A percentile compares a stretch with the other conserved stretches of the same genome.
phyloP scores from a whole-genome alignment of 2,888 invertebrate genomes.

The Monochamus alternatus region DNA sequence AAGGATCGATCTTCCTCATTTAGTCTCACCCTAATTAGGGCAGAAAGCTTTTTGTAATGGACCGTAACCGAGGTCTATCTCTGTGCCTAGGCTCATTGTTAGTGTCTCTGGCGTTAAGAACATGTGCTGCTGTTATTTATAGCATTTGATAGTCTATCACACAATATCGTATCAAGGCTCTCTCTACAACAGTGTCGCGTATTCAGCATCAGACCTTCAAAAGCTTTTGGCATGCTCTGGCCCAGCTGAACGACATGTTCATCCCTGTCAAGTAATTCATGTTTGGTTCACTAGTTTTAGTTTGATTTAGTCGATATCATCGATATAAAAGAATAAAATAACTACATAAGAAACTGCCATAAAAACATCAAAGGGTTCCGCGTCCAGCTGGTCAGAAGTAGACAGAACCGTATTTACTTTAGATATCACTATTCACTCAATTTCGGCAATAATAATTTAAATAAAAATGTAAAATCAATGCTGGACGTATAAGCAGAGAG shows the following conservation, averaged over 20 bases:
- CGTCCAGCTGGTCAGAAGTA: no score
- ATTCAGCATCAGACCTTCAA: conserved; percentile 35
- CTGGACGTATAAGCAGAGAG: no score
- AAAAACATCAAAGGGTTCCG: no score
- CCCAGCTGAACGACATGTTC: conserved; percentile 43
- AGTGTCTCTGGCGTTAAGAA: conserved; percentile 38
- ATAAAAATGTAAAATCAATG: no score
- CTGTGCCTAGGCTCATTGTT: conserved; percentile 29
- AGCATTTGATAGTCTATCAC: conserved; percentile 49
- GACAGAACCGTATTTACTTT: no score
- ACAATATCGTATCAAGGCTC: conserved; percentile 29
- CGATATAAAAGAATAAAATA: no score
- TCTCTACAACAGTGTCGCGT: conserved; percentile 28
- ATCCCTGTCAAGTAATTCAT: conserved; percentile 43
- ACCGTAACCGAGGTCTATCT: conserved; percentile 31
- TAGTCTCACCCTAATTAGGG: conserved; percentile 30
- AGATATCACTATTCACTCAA: no score
- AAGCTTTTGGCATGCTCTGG: conserved; percentile 42
- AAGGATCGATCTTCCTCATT: conserved; percentile 21
- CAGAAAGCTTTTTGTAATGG: conserved; percentile 37
- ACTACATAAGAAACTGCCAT: no score
- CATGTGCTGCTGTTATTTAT: conserved; percentile 51
- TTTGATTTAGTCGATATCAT: no score
- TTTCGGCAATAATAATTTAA: no score
- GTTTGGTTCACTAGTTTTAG: conserved; percentile 26